These are phyloP conservation scores for Lerema accius DNA, from an alignment of 1,140 invertebrate species.

Conservation along the genomic window DNA sequence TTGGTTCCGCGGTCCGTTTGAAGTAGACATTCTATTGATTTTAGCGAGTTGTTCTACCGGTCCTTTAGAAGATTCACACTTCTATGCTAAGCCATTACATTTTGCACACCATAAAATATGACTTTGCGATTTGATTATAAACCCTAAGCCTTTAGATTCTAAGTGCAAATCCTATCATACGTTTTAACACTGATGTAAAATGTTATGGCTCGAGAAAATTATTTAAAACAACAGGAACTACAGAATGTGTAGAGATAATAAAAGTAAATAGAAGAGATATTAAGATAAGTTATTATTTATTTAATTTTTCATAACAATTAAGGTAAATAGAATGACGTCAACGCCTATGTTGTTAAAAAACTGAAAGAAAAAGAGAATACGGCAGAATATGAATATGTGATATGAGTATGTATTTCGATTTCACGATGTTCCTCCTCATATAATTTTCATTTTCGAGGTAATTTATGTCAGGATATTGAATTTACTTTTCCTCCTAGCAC, in stretches of 20 bases:
- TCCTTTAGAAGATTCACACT: constrained; percentile 38
- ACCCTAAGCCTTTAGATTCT: constrained; percentile 12
- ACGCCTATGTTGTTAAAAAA: too few species aligned
- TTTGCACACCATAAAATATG: constrained; percentile 18
- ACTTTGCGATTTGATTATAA: constrained; percentile 10
- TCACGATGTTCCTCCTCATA: not conserved
- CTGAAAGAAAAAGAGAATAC: not conserved
- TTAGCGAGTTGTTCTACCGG: constrained; percentile 41
- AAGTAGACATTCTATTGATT: constrained; percentile 65
- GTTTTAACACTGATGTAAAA: constrained; percentile 2
- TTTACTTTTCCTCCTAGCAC: not conserved
- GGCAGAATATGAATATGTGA: not conserved
- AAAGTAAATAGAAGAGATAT: too few species aligned
- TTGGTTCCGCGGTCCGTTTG: constrained; percentile 52
- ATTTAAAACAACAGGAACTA: constrained; percentile 11
- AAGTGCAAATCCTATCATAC: constrained; percentile 16
- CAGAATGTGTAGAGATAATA: too few species aligned
- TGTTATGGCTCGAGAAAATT: not conserved
- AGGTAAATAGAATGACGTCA: too few species aligned
- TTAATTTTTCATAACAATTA: too few species aligned
- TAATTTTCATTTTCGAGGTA: not conserved
- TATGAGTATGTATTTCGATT: not conserved
- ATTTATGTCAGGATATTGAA: not conserved
- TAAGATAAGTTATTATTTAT: too few species aligned
- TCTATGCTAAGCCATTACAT: constrained; percentile 22